A percentile compares a stretch with the other conserved stretches of the same genome.
phyloP scores from a whole-genome alignment of 2,797 vertebrate genomes.

The Neostethus bicornis region DNA sequence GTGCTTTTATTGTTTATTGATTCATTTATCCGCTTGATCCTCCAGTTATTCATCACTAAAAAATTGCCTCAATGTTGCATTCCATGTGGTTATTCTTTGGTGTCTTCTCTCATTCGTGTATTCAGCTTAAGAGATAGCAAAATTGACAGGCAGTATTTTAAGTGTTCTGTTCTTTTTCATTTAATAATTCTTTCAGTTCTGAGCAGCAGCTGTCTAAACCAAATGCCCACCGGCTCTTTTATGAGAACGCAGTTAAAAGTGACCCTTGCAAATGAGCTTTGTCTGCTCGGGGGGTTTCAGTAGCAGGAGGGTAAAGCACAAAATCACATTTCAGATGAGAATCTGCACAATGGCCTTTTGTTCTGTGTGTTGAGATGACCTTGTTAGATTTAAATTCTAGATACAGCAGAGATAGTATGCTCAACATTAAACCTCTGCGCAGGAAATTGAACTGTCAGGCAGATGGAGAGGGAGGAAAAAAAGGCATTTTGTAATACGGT shows the following conservation, averaged over 20 bases:
- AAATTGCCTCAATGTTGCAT: background rate
- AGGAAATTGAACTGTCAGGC: slow-evolving; percentile 72
- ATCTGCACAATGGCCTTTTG: slow-evolving; percentile 56
- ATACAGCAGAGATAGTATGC: slow-evolving; percentile 53
- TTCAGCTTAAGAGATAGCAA: slow-evolving; percentile 7
- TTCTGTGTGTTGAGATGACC: slow-evolving; percentile 53
- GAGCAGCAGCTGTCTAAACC: slow-evolving; percentile 45
- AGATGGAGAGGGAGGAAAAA: slow-evolving; percentile 54
- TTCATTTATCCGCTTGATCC: background rate
- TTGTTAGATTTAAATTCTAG: slow-evolving; percentile 64
- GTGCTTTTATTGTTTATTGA: background rate
- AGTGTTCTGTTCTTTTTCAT: slow-evolving; percentile 16
- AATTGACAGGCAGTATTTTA: slow-evolving; percentile 6
- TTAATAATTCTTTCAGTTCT: slow-evolving; percentile 20
- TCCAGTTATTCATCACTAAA: background rate
- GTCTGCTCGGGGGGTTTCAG: slow-evolving; percentile 20
- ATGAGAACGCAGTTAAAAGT: slow-evolving; percentile 41
- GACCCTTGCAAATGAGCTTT: slow-evolving; percentile 39
- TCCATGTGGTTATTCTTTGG: background rate
- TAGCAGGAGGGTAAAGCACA: slow-evolving; percentile 43
- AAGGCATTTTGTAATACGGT: slow-evolving; percentile 35
- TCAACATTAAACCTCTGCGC: slow-evolving; percentile 68
- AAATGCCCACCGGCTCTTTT: slow-evolving; percentile 37
- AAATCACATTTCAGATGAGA: slow-evolving; percentile 66
- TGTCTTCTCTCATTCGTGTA: background rate